Evolutionary conservation across 2,888 invertebrate genomes (phyloP), one percentile per base, ranked within the genome.

Genomic region (Miltochrista miniata): DNA sequence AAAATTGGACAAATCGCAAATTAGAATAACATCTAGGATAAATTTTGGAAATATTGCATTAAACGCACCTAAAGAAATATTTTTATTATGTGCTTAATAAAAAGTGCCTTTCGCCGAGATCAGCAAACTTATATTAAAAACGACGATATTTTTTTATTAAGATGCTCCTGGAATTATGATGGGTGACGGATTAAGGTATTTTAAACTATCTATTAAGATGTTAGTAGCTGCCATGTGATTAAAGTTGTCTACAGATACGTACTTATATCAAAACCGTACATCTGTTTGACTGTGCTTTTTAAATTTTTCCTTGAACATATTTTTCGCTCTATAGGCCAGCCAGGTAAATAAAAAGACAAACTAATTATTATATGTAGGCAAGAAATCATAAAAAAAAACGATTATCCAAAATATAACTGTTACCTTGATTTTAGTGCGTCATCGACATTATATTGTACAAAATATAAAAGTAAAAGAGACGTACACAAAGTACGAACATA

Each of bases 41-140:
- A 24, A 5, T 24, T 24, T 24, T 24, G 2, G n/a, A 24, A 5
- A 2, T 5, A 24, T 24, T 24, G 18, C 18, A 24, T 5, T 24
- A 24, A 24, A n/a, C n/a, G n/a, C 18, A 24, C 18, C 18, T 24
- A 24, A 24, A 24, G 74, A 72, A 65, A 64, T 72, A 79, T 79
- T 76, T 68, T 63, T 70, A 70, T 71, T 62, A 74, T 67, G 87
- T 87, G 88, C 85, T 71, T 67, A 61, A 68, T 67, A 80, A 87
- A 82, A 82, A 73, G 85, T 86, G 87, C 81, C 45, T 63, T 51
- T 59, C 58, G 30, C 38, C 41, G 67, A 65, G 67, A 65, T 65
- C 65, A 63, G 54, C 54, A 52, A 55, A 51, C 53, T 59, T 55
- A 55, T 30, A 48, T 38, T 39, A 41, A 37, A 45, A 30, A 30